Percentiles rank a stretch among this genome's conserved stretches.
Evolutionary conservation across 2,888 invertebrate species (phyloP).

Genomic region (Drosophila suboccidentalis): DNA sequence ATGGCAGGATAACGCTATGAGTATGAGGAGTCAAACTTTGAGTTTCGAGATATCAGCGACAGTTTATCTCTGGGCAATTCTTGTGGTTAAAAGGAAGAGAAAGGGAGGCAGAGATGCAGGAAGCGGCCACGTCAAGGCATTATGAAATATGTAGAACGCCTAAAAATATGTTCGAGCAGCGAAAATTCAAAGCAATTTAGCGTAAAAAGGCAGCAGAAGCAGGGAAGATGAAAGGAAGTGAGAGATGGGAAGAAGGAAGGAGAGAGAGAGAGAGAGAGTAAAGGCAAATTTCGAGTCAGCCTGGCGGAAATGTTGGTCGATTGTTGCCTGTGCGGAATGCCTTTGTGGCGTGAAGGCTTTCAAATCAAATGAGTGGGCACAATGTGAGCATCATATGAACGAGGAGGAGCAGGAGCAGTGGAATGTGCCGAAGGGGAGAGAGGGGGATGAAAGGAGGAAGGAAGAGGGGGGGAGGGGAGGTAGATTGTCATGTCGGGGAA

Average conservation of each 20-base stretch:
- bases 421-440: not conserved
- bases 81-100: conserved; percentile 34
- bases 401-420: not conserved
- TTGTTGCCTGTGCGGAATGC: conserved; percentile 57
- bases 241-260: not conserved
- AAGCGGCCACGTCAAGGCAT: conserved; percentile 52
- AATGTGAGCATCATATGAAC: conserved; percentile 48
- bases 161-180: conserved; percentile 67
- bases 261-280: not conserved
- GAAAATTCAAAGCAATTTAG: conserved; percentile 76
- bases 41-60: conserved; percentile 71
- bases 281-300: conserved; percentile 55
- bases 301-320: conserved; percentile 55
- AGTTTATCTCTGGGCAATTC: conserved; percentile 65
- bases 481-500: conserved; percentile 47
- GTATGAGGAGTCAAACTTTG: conserved; percentile 35
- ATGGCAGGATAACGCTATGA: conserved; percentile 16
- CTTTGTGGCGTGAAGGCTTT: conserved; percentile 72
- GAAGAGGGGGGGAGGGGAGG: conserved; percentile 1
- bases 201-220: conserved; percentile 58
- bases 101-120: not conserved
- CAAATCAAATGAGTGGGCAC: conserved; percentile 73
- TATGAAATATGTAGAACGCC: conserved; percentile 77
- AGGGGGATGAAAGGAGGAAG: too few relatives aligned
- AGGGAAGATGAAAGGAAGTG: not conserved